Percentiles rank a stretch among this genome's conserved stretches.
Conservation (phyloP, 37 sponge, comb jelly and placozoan genomes). For the Spongia lamella region DNA sequence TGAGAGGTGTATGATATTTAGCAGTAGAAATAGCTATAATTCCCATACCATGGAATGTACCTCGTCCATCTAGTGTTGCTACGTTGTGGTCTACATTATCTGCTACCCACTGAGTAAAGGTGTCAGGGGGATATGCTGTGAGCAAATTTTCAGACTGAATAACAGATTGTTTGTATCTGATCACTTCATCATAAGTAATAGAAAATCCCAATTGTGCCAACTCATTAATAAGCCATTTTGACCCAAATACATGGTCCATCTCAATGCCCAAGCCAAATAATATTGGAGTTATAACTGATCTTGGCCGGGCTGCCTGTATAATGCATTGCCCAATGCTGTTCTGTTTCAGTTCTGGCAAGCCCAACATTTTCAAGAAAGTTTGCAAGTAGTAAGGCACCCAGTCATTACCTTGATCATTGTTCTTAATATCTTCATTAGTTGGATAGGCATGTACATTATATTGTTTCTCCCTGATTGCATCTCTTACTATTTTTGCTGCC, state of each 20-base stretch:
- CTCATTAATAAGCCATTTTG: slow-evolving; percentile 33
- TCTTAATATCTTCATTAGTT: slow-evolving; percentile 22
- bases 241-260: slow-evolving; percentile 40
- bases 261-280: slow-evolving; percentile 26
- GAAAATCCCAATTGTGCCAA: slow-evolving; percentile 6
- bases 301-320: slow-evolving; percentile 22
- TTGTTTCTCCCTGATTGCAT: slow-evolving; percentile 34
- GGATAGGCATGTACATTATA: slow-evolving; percentile 34
- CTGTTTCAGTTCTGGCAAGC: slow-evolving; percentile 11
- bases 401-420: slow-evolving; percentile 16
- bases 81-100: slow-evolving; percentile 32
- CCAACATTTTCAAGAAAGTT: slow-evolving; percentile 16
- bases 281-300: not conserved
- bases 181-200: slow-evolving; percentile 23
- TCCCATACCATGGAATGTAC: slow-evolving; percentile 31
- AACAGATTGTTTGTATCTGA: slow-evolving; percentile 33
- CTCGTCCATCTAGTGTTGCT: slow-evolving; percentile 17
- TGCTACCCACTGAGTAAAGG: slow-evolving; percentile 30
- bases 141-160: not conserved
- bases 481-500: slow-evolving; percentile 35
- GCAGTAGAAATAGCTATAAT: slow-evolving; percentile 38
- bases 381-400: slow-evolving; percentile 32
- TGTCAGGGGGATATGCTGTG: not conserved
- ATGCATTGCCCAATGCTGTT: slow-evolving; percentile 37
- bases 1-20: slow-evolving; percentile 14